Percentiles rank a stretch among this genome's conserved stretches.
These are phyloP conservation scores for Ammodytes marinus DNA, from an alignment of 2,113 vertebrate species.

Conservation along the genomic window DNA sequence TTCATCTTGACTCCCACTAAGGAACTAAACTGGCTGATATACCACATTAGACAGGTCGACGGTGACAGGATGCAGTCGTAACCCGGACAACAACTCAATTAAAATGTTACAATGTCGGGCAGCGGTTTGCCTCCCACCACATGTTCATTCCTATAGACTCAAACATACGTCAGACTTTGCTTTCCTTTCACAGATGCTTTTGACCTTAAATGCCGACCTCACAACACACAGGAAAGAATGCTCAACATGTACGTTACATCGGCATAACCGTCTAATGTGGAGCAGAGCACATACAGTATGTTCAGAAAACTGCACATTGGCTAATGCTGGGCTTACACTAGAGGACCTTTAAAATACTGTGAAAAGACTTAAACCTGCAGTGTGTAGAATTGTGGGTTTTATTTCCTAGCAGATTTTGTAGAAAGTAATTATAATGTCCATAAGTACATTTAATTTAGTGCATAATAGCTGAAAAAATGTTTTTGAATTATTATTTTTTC, in stretches of 20 bases:
- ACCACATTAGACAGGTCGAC: too few species aligned
- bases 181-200: neutral
- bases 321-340: slow-evolving; percentile 51
- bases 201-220: slow-evolving; percentile 3
- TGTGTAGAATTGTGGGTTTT: too few species aligned
- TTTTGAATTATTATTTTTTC: too few species aligned
- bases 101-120: neutral
- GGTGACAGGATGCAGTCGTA: neutral
- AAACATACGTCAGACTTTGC: neutral
- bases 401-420: too few species aligned
- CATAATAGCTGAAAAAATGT: too few species aligned
- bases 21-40: too few species aligned
- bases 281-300: slow-evolving; percentile 24
- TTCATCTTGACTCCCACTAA: too few species aligned
- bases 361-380: slow-evolving; percentile 28
- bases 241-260: neutral
- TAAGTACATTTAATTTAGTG: too few species aligned
- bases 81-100: neutral
- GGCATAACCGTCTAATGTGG: neutral
- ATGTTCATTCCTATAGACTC: neutral
- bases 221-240: neutral
- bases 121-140: neutral
- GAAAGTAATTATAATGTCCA: too few species aligned
- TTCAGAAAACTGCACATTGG: slow-evolving; percentile 26
- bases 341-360: slow-evolving; percentile 24